Evolutionary conservation across 2,113 vertebrate species (phyloP).

Genomic region (Acrocephalus arundinaceus): DNA sequence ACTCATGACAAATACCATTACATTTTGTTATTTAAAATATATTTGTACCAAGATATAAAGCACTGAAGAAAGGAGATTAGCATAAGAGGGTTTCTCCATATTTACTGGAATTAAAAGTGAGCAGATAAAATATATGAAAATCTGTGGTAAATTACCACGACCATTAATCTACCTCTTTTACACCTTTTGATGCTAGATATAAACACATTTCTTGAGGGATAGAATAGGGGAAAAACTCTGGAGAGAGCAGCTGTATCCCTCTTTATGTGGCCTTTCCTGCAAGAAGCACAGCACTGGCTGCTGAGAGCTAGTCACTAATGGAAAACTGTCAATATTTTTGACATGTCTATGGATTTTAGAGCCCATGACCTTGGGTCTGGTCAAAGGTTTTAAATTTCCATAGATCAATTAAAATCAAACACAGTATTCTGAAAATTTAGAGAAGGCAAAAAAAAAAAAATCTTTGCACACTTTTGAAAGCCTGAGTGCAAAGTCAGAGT

Average conservation of each 20-base stretch:
- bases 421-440: not conserved
- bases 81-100: not conserved
- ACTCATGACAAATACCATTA: not conserved
- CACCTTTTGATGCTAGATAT: not conserved
- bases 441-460: not conserved
- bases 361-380: not conserved
- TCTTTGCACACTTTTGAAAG: not conserved
- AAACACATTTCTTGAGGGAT: not conserved
- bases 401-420: not conserved
- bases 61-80: not conserved
- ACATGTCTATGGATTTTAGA: not conserved
- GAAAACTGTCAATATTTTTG: not conserved
- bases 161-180: not conserved
- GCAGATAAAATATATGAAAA: not conserved
- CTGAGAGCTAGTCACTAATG: not conserved
- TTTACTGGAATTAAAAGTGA: not conserved
- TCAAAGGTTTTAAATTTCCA: not conserved
- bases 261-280: not conserved
- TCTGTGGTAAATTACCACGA: not conserved
- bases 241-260: not conserved
- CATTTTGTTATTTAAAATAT: not conserved
- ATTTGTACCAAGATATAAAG: not conserved
- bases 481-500: not conserved
- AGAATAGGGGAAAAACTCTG: not conserved
- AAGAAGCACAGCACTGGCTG: not conserved